Conservation (phyloP, 2,888 invertebrate genomes). For the Lasioglossum leucozonium region DNA sequence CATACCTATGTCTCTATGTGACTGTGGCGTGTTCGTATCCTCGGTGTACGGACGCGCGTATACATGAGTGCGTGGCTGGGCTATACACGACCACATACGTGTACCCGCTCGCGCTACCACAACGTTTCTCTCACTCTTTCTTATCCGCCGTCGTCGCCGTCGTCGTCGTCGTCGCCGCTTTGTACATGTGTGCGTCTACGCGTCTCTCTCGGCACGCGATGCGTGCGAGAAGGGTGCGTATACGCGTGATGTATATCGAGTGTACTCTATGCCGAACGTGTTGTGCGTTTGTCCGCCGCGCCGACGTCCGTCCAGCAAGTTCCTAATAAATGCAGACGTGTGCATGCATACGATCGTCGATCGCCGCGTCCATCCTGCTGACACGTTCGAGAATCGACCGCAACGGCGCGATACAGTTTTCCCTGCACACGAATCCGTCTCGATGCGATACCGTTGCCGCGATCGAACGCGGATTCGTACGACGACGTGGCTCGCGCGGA, state of each 20-base stretch:
- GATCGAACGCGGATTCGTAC: background rate
- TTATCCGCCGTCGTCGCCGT: slow-evolving; percentile 16
- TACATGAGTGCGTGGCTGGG: slow-evolving; percentile 32
- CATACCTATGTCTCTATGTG: background rate
- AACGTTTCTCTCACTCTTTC: slow-evolving; percentile 34
- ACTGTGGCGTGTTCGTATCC: slow-evolving; percentile 22
- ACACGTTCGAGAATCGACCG: slow-evolving; percentile 20
- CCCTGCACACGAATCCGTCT: slow-evolving; percentile 11
- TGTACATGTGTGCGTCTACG: slow-evolving; percentile 23
- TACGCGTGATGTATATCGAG: slow-evolving; percentile 39
- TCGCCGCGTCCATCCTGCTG: slow-evolving; percentile 38
- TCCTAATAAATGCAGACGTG: slow-evolving; percentile 58
- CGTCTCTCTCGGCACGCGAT: slow-evolving; percentile 18
- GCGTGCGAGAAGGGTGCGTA: slow-evolving; percentile 40
- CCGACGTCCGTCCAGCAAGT: slow-evolving; percentile 44
- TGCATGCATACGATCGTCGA: slow-evolving; percentile 47
- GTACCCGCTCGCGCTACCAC: slow-evolving; percentile 22
- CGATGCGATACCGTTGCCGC: no score
- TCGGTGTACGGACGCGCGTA: slow-evolving; percentile 29
- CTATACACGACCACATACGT: slow-evolving; percentile 22
- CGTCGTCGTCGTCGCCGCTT: background rate
- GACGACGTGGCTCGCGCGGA: background rate
- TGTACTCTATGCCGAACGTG: slow-evolving; percentile 47
- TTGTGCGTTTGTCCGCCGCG: slow-evolving; percentile 46
- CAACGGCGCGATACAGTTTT: slow-evolving; percentile 7